Evolutionary conservation across 1,140 invertebrate genomes (phyloP).

Genomic region (Choristoneura fumiferana): DNA sequence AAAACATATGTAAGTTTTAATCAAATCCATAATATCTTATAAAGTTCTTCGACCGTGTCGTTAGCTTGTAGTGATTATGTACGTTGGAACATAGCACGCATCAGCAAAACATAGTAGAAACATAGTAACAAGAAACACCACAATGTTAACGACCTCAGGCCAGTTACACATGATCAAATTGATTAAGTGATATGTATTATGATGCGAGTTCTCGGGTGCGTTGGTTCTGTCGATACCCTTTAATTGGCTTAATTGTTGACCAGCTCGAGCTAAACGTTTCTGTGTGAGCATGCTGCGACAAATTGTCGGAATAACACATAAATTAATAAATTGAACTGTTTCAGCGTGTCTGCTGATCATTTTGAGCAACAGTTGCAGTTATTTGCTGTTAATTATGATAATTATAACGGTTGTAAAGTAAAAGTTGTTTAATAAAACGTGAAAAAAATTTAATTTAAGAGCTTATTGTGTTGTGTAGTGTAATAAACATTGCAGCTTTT

Average conservation of each 20-base stretch:
- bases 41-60: neutral
- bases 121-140: conserved; percentile 29
- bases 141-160: conserved; percentile 50
- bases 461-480: too few species aligned
- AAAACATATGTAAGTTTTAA: conserved; percentile 3
- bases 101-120: conserved; percentile 20
- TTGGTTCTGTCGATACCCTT: conserved; percentile 48
- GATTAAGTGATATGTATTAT: conserved; percentile 58
- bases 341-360: neutral
- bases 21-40: conserved; percentile 1
- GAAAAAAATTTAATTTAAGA: too few species aligned
- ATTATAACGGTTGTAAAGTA: too few species aligned
- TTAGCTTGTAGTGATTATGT: neutral
- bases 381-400: neutral
- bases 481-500: too few species aligned
- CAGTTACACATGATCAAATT: conserved; percentile 54
- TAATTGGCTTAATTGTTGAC: conserved; percentile 60
- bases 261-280: conserved; percentile 4
- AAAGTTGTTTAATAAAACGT: too few species aligned
- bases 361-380: neutral
- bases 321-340: neutral
- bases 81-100: neutral
- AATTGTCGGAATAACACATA: conserved; percentile 3
- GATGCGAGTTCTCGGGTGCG: conserved; percentile 45
- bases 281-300: conserved; percentile 2